Evolutionary conservation across 2,797 vertebrate genomes (phyloP).

Genomic region (Sebastes oblongus): DNA sequence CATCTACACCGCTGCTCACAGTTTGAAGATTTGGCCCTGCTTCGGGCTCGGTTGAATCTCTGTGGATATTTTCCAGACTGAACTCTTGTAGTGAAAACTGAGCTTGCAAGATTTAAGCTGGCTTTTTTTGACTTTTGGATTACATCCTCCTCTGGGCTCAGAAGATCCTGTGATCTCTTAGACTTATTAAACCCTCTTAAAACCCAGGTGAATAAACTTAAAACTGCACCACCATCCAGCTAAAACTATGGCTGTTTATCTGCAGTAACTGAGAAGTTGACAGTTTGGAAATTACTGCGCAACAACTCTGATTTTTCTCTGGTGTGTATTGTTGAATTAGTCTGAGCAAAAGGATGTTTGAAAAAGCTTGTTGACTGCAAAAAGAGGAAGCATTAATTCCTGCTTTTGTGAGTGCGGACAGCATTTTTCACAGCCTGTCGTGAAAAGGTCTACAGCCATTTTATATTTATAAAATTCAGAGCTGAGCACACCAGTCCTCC

Average conservation of each 20-base stretch:
- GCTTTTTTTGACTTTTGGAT: conserved; percentile 27
- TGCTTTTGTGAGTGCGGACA: conserved; percentile 9
- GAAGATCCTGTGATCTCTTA: conserved; percentile 32
- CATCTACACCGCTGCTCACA: conserved; percentile 7
- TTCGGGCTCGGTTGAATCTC: conserved; percentile 18
- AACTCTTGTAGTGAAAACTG: conserved; percentile 32
- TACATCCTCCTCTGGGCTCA: conserved; percentile 38
- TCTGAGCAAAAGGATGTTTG: conserved; percentile 16
- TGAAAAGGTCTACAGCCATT: conserved; percentile 8
- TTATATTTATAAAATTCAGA: conserved; percentile 15
- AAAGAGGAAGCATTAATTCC: conserved; percentile 32
- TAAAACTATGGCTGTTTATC: conserved; percentile 32
- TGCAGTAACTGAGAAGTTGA: conserved; percentile 44
- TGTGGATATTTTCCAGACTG: conserved; percentile 22
- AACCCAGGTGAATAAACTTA: conserved; percentile 38
- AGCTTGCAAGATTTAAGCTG: conserved; percentile 29
- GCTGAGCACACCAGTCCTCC: not conserved
- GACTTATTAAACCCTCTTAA: conserved; percentile 35
- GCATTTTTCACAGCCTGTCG: not conserved
- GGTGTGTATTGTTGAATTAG: conserved; percentile 21
- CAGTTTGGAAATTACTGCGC: conserved; percentile 25
- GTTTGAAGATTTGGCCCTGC: conserved; percentile 14
- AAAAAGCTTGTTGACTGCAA: conserved; percentile 27
- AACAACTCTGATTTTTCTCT: conserved; percentile 25
- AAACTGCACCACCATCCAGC: conserved; percentile 37